Evolutionary conservation across 2,797 vertebrate species (phyloP), one percentile per base, ranked within the genome.

Genomic region (Platalea minor): DNA sequence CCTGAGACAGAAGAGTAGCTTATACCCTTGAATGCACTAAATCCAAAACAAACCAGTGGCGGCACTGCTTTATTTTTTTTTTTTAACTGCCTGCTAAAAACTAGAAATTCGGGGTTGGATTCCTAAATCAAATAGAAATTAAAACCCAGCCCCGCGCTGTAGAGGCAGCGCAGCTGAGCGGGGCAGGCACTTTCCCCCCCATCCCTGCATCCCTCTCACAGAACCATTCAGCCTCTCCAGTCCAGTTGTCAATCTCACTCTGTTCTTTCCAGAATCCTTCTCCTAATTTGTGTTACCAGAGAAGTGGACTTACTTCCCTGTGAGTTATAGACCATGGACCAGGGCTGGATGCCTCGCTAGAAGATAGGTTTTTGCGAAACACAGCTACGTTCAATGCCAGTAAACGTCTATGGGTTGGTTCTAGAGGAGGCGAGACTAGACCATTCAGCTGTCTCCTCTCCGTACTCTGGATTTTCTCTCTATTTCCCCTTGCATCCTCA

Each of bases 81-180:
- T 76, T 64, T 17, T 17, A 89, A 50, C 6, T 56, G 4, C 7
- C 61, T 78, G 15, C 28, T 78, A 72, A 81, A 93, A 64, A 9
- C 48, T 10, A 82, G 20, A 72, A 72, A 53, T 54, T 57, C 29
- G 41, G 6, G 24, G 13, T 48, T 85, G 37, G 18, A 41, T 57
- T 90, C 50, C n/a, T 64, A 64, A 89, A 79, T 14, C 14, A 3
- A 90, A 28, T 17, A 16, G 23, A 88, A 92, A 69, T 70, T 10
- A 45, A 82, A 92, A 59, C 63, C 70, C 35, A 65, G 39, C 10
- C 13, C 48, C 1, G 0, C 1, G 3, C 41, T 48, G 35, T 7
- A 65, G 28, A 64, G 45, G 26, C 2, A 2, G 46, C 0, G 1
- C 9, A 57, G 51, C 26, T 53, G 63, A 57, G 18, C 1, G 0